A percentile compares a stretch with the other conserved stretches of the same genome.
Conservation (phyloP, 2,888 invertebrate species). For the Spodoptera picta region DNA sequence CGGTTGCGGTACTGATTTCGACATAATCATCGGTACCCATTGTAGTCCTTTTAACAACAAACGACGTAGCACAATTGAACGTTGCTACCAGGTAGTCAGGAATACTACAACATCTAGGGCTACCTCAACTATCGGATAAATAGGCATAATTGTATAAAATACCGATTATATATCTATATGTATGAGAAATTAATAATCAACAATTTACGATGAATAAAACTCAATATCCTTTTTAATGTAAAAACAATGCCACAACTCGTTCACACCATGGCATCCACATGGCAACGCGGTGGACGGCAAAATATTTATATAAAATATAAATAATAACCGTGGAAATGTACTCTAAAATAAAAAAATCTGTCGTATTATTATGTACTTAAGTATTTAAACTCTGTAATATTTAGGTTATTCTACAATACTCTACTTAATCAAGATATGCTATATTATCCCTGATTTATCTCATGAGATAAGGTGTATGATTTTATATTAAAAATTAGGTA, state of each 20-base stretch:
- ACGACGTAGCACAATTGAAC: conserved; percentile 46
- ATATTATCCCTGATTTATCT: conserved; percentile 57
- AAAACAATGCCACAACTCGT: no score
- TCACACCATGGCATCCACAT: background rate
- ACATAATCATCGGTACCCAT: conserved; percentile 61
- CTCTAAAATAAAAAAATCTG: background rate
- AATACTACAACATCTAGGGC: conserved; percentile 27
- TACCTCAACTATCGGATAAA: conserved; percentile 7
- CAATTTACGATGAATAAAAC: no score
- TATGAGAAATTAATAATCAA: no score
- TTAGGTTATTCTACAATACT: conserved; percentile 2
- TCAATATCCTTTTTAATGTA: no score
- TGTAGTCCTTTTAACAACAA: conserved; percentile 59
- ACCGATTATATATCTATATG: no score
- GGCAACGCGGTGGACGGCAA: background rate
- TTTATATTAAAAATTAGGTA: conserved; percentile 8
- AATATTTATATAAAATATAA: background rate
- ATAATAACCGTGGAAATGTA: no score
- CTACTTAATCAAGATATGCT: background rate
- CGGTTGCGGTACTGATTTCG: conserved; percentile 54
- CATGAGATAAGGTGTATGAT: conserved; percentile 46
- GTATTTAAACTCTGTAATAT: background rate
- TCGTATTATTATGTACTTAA: no score
- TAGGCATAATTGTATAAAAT: background rate
- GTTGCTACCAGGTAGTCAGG: conserved; percentile 30